Percentiles rank a stretch among this genome's conserved stretches.
Evolutionary conservation across 2,797 vertebrate genomes (phyloP).

Genomic region (Arremon brunneinucha): DNA sequence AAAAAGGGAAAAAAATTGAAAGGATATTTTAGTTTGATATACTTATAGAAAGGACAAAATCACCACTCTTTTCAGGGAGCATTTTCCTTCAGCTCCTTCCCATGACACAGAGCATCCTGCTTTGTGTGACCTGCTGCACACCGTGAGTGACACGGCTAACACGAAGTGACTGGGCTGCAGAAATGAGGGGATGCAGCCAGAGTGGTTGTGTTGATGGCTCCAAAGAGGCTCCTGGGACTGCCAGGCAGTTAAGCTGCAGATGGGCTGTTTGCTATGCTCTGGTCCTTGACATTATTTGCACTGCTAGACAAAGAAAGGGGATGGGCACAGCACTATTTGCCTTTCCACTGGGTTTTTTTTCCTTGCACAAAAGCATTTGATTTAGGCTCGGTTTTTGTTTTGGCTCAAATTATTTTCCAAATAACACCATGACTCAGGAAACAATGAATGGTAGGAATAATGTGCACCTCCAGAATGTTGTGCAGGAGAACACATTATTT

Average conservation of each 20-base stretch:
- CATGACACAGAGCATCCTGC: background rate
- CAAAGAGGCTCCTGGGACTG: background rate
- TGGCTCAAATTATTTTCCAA: constrained; percentile 20
- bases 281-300: background rate
- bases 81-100: background rate
- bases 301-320: background rate
- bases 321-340: background rate
- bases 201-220: background rate
- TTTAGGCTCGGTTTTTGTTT: constrained; percentile 12
- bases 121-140: background rate
- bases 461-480: background rate
- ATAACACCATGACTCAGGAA: constrained; percentile 4
- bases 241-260: background rate
- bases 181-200: background rate
- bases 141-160: background rate
- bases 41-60: background rate
- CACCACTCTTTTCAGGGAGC: background rate
- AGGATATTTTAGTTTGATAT: background rate
- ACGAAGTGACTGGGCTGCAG: background rate
- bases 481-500: constrained; percentile 30
- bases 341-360: background rate
- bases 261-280: background rate
- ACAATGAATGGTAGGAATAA: constrained; percentile 14
- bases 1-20: background rate
- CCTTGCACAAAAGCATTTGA: background rate